Evolutionary conservation across 1,140 invertebrate genomes (phyloP).

Genomic region (Mya arenaria): DNA sequence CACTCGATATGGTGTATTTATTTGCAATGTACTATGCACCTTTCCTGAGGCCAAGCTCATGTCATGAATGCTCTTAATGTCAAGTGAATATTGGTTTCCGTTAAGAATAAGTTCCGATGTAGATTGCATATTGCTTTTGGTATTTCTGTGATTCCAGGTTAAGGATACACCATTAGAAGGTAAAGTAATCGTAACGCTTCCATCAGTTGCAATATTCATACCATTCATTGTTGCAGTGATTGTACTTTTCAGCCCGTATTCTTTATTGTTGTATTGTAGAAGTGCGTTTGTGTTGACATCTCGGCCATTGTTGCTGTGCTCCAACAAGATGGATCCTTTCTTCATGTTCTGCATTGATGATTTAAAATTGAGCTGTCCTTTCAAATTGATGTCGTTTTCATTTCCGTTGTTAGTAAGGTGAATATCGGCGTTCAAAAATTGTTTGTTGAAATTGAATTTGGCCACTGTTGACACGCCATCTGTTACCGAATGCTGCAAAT

Average conservation of each 20-base stretch:
- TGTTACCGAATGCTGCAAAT: constrained; percentile 28
- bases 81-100: constrained; percentile 21
- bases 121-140: constrained; percentile 19
- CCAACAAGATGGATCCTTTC: constrained; percentile 35
- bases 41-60: constrained; percentile 28
- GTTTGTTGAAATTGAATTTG: constrained; percentile 28
- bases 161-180: constrained; percentile 25
- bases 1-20: constrained; percentile 29
- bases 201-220: constrained; percentile 48
- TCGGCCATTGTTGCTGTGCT: constrained; percentile 42
- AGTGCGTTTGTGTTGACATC: constrained; percentile 41
- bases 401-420: constrained; percentile 22
- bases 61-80: constrained; percentile 40
- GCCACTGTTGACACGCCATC: constrained; percentile 24
- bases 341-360: constrained; percentile 51
- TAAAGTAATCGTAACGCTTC: constrained; percentile 28
- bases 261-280: constrained; percentile 48
- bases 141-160: constrained; percentile 52
- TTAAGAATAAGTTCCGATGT: not conserved
- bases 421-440: constrained; percentile 38
- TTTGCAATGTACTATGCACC: constrained; percentile 23
- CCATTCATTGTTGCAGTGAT: constrained; percentile 32
- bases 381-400: constrained; percentile 11
- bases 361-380: constrained; percentile 58
- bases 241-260: constrained; percentile 51